Percentiles rank a stretch among this genome's conserved stretches.
These are phyloP conservation scores for Neodontobutis hainanensis DNA, from an alignment of 2,113 vertebrate genomes.

Conservation along the genomic window DNA sequence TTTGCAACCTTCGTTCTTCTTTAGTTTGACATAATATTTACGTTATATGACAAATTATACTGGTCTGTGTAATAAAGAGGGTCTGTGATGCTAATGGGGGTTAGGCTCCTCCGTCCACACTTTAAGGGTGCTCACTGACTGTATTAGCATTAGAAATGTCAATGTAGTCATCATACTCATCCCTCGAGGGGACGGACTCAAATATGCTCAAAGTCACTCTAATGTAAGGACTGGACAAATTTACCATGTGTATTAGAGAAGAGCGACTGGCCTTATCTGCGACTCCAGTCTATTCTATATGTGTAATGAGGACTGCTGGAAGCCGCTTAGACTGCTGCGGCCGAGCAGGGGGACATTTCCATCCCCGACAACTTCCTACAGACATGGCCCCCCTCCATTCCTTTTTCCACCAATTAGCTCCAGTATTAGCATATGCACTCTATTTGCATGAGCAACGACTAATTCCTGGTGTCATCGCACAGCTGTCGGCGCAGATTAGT, in stretches of 20 bases:
- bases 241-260: slow-evolving; percentile 45
- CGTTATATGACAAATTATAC: too few relatives aligned
- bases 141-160: slow-evolving; percentile 45
- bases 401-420: slow-evolving; percentile 63
- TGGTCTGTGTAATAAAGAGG: background rate
- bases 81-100: background rate
- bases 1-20: too few relatives aligned
- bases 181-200: background rate
- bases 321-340: slow-evolving; percentile 39
- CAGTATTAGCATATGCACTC: slow-evolving; percentile 70
- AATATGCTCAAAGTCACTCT: slow-evolving; percentile 14
- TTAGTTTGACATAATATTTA: too few relatives aligned
- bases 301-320: slow-evolving; percentile 51
- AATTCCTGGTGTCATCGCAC: slow-evolving; percentile 67
- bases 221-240: slow-evolving; percentile 35
- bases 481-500: slow-evolving; percentile 72
- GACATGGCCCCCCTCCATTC: slow-evolving; percentile 35
- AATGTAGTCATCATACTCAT: slow-evolving; percentile 20
- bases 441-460: slow-evolving; percentile 68
- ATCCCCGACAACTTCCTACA: slow-evolving; percentile 42
- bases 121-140: background rate
- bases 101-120: background rate
- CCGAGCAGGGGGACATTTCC: slow-evolving; percentile 35
- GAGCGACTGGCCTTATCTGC: slow-evolving; percentile 20
- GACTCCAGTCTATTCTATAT: slow-evolving; percentile 18